Evolutionary conservation across 2,797 vertebrate species (phyloP), one percentile per base, ranked within the genome.

Genomic region (Cirrhinus mrigala): DNA sequence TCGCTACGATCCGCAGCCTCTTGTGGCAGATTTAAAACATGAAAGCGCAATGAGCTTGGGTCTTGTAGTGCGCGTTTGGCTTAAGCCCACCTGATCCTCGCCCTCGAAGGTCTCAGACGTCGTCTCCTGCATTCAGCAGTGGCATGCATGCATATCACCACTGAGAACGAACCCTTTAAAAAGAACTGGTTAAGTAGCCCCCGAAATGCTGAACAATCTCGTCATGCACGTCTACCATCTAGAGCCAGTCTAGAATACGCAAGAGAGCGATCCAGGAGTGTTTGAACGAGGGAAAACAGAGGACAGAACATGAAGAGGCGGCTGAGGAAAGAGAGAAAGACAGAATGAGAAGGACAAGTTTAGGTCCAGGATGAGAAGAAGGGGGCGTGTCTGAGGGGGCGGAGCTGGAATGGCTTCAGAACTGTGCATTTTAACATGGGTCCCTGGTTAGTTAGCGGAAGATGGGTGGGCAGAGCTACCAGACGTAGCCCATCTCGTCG

Each of bases 401-500:
- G 90, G 91, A 81, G 92, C 88, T 94, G 94, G 94, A 95, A 96
- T 96, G 95, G 95, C 95, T 96, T 96, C 93, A 94, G 93, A 95
- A 95, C 94, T 96, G 96, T 96, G 96, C 96, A 94, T 95, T 92
- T 93, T 74, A 95, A 94, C 84, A 86, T 90, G 92, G 92, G 95
- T 97, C 96, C 96, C 95, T 94, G 82, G 93, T 92, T 90, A 84
- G 82, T 90, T 90, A 92, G 91, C 89, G 83, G 88, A 94, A 93
- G 80, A 87, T 84, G 86, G 48, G 82, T 89, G 91, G 90, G 89
- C n/a, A 69, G 92, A 95, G 97, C 97, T 99, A 99, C 98, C 98
- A 99, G 93, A 97, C 91, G 93, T 98, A 98, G 89, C 97, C 97
- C 14, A 94, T 96, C 94, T 99, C 98, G 84, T 98, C 97, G 0